phyloP scores from a whole-genome alignment of 2,113 vertebrate genomes.

The Myrmecobius fasciatus region DNA sequence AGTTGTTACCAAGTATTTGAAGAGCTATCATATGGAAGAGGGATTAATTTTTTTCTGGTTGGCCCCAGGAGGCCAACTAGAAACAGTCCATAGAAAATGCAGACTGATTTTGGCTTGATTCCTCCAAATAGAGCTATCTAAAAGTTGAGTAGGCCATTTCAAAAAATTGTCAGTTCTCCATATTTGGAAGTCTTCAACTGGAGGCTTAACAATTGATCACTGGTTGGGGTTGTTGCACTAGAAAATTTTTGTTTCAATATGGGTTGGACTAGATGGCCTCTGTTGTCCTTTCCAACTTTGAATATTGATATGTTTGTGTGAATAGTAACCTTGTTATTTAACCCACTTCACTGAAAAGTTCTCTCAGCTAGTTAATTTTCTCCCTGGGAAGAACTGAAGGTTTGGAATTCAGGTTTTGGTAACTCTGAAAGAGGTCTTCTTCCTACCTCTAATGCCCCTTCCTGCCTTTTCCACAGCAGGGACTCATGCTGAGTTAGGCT shows the following conservation, averaged over 20 bases:
- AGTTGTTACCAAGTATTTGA: not conserved
- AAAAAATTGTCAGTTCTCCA: not conserved
- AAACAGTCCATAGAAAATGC: not conserved
- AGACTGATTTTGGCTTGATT: not conserved
- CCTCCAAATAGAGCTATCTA: not conserved
- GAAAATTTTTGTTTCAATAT: not conserved
- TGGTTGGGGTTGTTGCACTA: not conserved
- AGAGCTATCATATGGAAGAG: not conserved
- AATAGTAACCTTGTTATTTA: not conserved
- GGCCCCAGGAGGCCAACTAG: not conserved
- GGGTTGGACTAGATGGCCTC: not conserved
- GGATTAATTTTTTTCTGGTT: not conserved
- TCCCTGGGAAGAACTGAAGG: not conserved
- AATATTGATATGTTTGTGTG: not conserved
- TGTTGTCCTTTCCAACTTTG: not conserved
- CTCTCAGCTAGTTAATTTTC: not conserved
- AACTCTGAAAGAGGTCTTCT: not conserved
- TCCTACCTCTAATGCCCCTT: not conserved
- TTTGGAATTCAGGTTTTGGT: not conserved
- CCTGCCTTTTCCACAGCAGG: not conserved
- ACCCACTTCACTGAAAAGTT: not conserved
- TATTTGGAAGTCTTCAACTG: not conserved
- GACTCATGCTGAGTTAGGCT: not conserved
- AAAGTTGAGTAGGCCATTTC: not conserved
- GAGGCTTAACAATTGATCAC: not conserved